Conservation (phyloP, 2,113 vertebrate genomes). For the Alouatta palliata region DNA sequence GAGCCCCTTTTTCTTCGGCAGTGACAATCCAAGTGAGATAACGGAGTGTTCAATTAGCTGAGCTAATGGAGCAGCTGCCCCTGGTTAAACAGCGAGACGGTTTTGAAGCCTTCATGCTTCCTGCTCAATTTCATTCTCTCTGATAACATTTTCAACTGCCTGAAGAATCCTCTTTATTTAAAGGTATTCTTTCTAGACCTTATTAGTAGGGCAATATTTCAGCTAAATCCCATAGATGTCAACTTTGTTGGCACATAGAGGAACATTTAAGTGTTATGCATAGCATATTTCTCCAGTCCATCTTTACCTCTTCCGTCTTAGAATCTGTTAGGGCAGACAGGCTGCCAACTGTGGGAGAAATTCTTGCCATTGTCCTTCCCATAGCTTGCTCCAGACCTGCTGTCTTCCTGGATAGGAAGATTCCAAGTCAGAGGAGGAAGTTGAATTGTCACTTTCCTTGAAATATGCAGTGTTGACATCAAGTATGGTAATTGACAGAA, state of each 20-base stretch:
- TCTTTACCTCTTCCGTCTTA: not conserved
- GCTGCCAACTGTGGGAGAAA: not conserved
- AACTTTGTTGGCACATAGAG: not conserved
- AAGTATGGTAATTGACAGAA: constrained; percentile 61
- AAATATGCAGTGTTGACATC: constrained; percentile 57
- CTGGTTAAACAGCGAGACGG: constrained; percentile 67
- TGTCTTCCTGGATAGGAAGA: constrained; percentile 28
- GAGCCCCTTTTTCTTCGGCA: constrained; percentile 60
- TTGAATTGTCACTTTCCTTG: constrained; percentile 50
- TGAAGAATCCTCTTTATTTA: constrained; percentile 61
- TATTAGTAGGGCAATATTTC: not conserved
- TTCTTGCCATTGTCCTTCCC: not conserved
- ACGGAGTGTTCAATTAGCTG: constrained; percentile 79
- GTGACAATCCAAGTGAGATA: constrained; percentile 64
- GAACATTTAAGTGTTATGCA: not conserved
- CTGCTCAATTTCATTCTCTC: constrained; percentile 77
- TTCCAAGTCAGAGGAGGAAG: constrained; percentile 15
- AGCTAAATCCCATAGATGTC: not conserved
- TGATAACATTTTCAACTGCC: constrained; percentile 72
- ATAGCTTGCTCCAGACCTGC: not conserved
- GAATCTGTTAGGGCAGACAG: not conserved
- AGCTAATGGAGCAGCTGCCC: constrained; percentile 78
- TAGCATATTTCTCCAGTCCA: not conserved
- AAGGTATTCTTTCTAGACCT: constrained; percentile 54
- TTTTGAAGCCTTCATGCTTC: constrained; percentile 67